A percentile compares a stretch with the other conserved stretches of the same genome.
These are phyloP conservation scores for Molorchus minor DNA, from an alignment of 2,888 invertebrate species.

Conservation along the genomic window DNA sequence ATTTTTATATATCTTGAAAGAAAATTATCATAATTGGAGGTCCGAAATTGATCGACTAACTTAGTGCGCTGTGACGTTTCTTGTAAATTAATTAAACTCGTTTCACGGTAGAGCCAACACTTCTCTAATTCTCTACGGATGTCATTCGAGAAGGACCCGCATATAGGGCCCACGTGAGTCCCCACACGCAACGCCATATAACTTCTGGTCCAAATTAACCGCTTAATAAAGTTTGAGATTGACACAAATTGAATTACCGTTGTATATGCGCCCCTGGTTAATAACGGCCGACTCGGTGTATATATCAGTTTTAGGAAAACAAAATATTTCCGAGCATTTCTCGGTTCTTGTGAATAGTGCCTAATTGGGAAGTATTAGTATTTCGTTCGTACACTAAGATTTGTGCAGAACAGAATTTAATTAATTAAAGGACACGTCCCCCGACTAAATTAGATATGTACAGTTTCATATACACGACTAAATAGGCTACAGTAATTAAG, in stretches of 20 bases:
- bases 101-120: neutral
- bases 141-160: constrained; percentile 10
- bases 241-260: constrained; percentile 53
- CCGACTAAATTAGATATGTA: constrained; percentile 1
- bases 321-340: constrained; percentile 12
- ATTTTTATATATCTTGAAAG: no score
- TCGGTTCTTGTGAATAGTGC: constrained; percentile 9
- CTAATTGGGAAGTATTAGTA: constrained; percentile 7
- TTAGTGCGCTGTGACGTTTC: no score
- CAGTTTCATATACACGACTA: neutral
- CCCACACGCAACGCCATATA: constrained; percentile 44
- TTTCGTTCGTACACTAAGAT: constrained; percentile 2
- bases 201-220: constrained; percentile 52
- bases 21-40: no score
- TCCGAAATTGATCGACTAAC: no score
- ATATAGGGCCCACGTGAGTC: constrained; percentile 27
- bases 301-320: constrained; percentile 19
- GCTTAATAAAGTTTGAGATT: constrained; percentile 54
- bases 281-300: constrained; percentile 16
- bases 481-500: no score
- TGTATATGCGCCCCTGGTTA: constrained; percentile 37
- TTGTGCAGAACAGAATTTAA: neutral
- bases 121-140: constrained; percentile 11
- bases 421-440: constrained; percentile 1
- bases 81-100: neutral